Evolutionary conservation across 2,888 invertebrate genomes (phyloP).

Genomic region (Crepidodera aurea): DNA sequence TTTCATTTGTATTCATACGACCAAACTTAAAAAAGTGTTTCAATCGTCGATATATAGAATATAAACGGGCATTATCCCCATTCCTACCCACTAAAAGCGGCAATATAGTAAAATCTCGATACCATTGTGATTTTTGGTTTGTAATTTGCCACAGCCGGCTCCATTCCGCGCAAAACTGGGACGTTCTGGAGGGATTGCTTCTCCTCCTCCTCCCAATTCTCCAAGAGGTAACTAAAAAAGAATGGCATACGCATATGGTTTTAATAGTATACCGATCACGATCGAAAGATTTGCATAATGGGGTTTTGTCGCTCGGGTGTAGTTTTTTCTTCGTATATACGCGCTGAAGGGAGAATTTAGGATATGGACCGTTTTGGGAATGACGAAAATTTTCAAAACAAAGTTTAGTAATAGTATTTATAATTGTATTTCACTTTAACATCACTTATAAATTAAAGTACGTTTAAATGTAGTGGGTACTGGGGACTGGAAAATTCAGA

Average conservation of each 20-base stretch:
- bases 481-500: too few relatives aligned
- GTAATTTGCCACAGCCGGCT: slow-evolving; percentile 44
- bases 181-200: slow-evolving; percentile 8
- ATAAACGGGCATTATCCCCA: slow-evolving; percentile 27
- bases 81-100: slow-evolving; percentile 34
- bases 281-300: slow-evolving; percentile 44
- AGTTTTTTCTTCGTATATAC: slow-evolving; percentile 26
- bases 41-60: slow-evolving; percentile 24
- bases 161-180: slow-evolving; percentile 19
- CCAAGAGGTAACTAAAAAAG: slow-evolving; percentile 40
- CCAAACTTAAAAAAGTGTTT: slow-evolving; percentile 20
- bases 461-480: too few relatives aligned
- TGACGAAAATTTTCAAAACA: slow-evolving; percentile 4
- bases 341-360: slow-evolving; percentile 18
- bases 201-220: slow-evolving; percentile 15
- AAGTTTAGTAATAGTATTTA: too few relatives aligned
- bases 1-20: slow-evolving; percentile 19
- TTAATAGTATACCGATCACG: slow-evolving; percentile 45
- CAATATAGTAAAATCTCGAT: slow-evolving; percentile 40
- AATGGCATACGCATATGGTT: slow-evolving; percentile 44
- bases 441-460: too few relatives aligned
- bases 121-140: slow-evolving; percentile 42
- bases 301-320: slow-evolving; percentile 36
- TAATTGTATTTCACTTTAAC: too few relatives aligned
- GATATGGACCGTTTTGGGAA: slow-evolving; percentile 16